A percentile compares a stretch with the other conserved stretches of the same genome.
Conservation (phyloP, 1,140 invertebrate genomes). For the Propsilocerus akamusi region DNA sequence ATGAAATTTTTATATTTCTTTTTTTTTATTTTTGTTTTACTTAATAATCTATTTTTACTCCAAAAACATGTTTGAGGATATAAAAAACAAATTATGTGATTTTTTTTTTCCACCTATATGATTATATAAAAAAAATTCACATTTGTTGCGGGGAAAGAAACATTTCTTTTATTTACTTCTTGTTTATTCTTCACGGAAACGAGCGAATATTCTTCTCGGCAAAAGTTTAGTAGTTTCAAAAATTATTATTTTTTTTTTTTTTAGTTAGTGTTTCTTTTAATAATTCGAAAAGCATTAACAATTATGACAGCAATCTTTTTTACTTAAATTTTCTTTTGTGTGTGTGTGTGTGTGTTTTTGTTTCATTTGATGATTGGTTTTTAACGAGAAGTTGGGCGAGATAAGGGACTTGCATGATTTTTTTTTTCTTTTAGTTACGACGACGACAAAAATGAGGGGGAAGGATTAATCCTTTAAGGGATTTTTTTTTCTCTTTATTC, state of each 20-base stretch:
- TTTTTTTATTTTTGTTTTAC: neutral
- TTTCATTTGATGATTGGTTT: no score
- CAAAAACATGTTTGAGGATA: neutral
- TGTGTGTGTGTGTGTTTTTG: neutral
- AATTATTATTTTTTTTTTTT: neutral
- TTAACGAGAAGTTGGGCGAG: no score
- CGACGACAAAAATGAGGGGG: no score
- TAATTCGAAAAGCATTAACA: slow-evolving; percentile 1
- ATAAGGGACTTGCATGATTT: no score
- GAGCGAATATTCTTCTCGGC: no score
- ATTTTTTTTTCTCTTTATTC: no score
- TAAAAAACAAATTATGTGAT: slow-evolving; percentile 1
- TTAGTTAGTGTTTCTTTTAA: slow-evolving; percentile 4
- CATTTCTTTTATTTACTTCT: neutral
- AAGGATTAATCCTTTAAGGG: no score
- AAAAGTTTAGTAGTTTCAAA: no score
- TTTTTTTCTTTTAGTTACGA: no score
- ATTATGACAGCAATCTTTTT: slow-evolving; percentile 4
- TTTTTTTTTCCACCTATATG: slow-evolving; percentile 1
- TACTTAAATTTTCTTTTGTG: neutral
- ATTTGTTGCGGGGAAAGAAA: neutral
- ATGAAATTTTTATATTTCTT: no score
- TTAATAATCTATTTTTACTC: slow-evolving; percentile 4
- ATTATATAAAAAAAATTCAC: slow-evolving; percentile 1
- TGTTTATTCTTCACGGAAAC: neutral